phyloP scores from a whole-genome alignment of 2,113 vertebrate genomes.

The Macroglossus sobrinus region DNA sequence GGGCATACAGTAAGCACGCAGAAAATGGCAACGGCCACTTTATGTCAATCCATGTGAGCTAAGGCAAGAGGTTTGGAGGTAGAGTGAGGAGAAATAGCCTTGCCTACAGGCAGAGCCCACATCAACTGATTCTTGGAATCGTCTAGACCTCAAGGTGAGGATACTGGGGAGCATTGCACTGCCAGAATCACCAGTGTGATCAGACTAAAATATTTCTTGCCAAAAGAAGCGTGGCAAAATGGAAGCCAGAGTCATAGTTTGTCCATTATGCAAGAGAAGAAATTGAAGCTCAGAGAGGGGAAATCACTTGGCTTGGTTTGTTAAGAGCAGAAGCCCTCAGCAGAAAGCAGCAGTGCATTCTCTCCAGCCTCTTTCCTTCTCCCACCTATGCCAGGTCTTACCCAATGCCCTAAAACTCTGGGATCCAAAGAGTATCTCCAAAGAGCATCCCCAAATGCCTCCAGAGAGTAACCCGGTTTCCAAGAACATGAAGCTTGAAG shows the following conservation, averaged over 20 bases:
- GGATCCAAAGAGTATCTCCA: not conserved
- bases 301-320: not conserved
- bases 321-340: not conserved
- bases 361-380: too few relatives aligned
- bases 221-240: not conserved
- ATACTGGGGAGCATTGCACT: fast-evolving
- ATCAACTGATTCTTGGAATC: not conserved
- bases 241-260: not conserved
- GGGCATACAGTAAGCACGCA: not conserved
- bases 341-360: not conserved
- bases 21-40: not conserved
- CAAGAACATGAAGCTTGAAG: not conserved
- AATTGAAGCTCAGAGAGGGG: not conserved
- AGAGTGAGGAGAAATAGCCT: fast-evolving
- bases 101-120: not conserved
- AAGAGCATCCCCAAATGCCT: not conserved
- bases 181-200: not conserved
- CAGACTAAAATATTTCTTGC: not conserved
- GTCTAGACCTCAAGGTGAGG: not conserved
- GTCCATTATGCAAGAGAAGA: not conserved
- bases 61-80: not conserved
- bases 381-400: not conserved
- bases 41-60: not conserved
- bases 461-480: not conserved
- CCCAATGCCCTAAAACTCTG: not conserved